Conservation (phyloP, 1,140 invertebrate genomes). For the Ylistrum balloti region DNA sequence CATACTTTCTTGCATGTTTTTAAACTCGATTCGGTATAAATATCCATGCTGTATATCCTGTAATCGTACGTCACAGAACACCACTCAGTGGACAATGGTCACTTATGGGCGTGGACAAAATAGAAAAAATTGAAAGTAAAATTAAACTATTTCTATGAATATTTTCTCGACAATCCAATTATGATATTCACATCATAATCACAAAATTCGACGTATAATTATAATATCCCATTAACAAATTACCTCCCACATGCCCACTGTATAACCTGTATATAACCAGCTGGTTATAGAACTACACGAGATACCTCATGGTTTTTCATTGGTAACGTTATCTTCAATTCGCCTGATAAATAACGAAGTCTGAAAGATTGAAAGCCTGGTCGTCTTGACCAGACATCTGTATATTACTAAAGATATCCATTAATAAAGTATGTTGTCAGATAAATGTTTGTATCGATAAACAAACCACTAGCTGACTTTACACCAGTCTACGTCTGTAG, state of each 20-base stretch:
- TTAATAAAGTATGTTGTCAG: too few species aligned
- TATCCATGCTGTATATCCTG: background rate
- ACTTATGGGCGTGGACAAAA: background rate
- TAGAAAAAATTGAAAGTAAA: background rate
- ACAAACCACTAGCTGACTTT: too few species aligned
- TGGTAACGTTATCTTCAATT: slow-evolving; percentile 30
- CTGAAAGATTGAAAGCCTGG: background rate
- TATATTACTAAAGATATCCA: background rate
- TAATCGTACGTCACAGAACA: background rate
- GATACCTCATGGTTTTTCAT: slow-evolving; percentile 27
- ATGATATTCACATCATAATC: background rate
- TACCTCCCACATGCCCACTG: background rate
- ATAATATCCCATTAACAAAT: background rate
- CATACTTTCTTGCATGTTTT: slow-evolving; percentile 66
- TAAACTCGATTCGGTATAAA: background rate
- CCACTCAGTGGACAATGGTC: background rate
- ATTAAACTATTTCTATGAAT: background rate
- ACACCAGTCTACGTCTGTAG: too few species aligned
- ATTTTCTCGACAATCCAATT: background rate
- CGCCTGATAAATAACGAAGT: background rate
- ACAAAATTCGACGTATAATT: background rate
- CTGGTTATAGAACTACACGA: background rate
- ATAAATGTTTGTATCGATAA: too few species aligned
- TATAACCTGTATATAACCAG: background rate
- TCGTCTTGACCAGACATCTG: background rate